A percentile compares a stretch with the other conserved stretches of the same genome.
Evolutionary conservation across 2,888 invertebrate species (phyloP).

Genomic region (Elysia crispata): DNA sequence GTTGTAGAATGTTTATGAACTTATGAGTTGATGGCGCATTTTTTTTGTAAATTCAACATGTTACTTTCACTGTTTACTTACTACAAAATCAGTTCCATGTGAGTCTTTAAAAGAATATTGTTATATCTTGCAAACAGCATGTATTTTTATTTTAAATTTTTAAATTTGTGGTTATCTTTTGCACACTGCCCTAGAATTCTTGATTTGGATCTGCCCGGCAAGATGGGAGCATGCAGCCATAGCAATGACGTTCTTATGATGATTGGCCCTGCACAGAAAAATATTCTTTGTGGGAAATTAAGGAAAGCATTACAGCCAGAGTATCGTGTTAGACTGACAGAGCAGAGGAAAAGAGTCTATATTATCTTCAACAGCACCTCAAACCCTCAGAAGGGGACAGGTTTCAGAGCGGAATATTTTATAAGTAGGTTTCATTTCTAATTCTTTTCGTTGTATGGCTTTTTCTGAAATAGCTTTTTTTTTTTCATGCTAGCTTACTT

Average conservation of each 20-base stretch:
- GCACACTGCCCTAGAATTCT: background rate
- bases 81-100: no score
- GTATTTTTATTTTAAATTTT: background rate
- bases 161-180: background rate
- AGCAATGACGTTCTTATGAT: conserved; percentile 27
- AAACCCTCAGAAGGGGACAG: conserved; percentile 17
- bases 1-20: no score
- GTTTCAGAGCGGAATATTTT: conserved; percentile 2
- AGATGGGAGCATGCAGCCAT: background rate
- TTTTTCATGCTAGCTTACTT: no score
- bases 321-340: conserved; percentile 23
- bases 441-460: no score
- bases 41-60: no score
- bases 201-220: conserved; percentile 32
- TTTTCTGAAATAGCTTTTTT: no score
- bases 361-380: conserved; percentile 39
- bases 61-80: no score
- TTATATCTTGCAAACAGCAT: background rate
- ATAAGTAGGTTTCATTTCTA: no score
- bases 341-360: background rate
- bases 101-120: background rate
- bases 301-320: background rate
- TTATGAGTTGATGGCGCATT: no score
- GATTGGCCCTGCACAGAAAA: conserved; percentile 21
- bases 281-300: conserved; percentile 22